Evolutionary conservation across 2,888 invertebrate genomes (phyloP).

Genomic region (Calameuta pallipes): DNA sequence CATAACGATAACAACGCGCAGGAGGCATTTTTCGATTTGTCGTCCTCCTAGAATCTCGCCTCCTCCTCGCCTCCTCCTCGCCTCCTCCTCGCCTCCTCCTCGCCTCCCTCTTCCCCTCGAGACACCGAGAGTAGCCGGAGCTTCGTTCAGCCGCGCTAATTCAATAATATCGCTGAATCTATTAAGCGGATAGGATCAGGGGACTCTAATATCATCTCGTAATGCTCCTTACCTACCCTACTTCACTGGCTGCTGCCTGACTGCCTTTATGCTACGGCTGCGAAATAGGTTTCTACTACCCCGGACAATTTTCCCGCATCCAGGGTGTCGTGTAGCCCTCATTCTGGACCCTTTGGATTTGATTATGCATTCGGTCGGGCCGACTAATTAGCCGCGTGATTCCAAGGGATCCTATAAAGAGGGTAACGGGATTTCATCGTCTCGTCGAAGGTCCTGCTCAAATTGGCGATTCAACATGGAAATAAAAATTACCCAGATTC

Average conservation of each 20-base stretch:
- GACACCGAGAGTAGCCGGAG: slow-evolving; percentile 33
- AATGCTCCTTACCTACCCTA: slow-evolving; percentile 41
- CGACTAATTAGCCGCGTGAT: slow-evolving; percentile 24
- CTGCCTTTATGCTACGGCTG: background rate
- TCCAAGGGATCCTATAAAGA: slow-evolving; percentile 3
- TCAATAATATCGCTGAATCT: slow-evolving; percentile 57
- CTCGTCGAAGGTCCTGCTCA: too few relatives aligned
- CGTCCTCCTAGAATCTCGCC: slow-evolving; percentile 2
- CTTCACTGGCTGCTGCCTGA: slow-evolving; percentile 8
- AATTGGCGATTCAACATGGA: too few relatives aligned
- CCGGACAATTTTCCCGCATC: slow-evolving; percentile 34
- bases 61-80: too few relatives aligned
- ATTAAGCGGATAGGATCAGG: slow-evolving; percentile 52
- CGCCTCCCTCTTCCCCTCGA: slow-evolving; percentile 11
- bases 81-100: slow-evolving; percentile 13
- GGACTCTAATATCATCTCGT: slow-evolving; percentile 47
- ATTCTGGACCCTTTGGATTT: slow-evolving; percentile 17
- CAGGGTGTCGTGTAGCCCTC: slow-evolving; percentile 18
- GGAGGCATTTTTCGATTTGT: slow-evolving; percentile 33
- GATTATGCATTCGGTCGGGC: slow-evolving; percentile 20
- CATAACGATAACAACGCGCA: slow-evolving; percentile 32
- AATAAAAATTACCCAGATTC: too few relatives aligned
- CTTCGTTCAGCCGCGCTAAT: slow-evolving; percentile 50
- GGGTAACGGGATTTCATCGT: too few relatives aligned
- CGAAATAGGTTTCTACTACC: slow-evolving; percentile 37